Base-by-base conservation (phyloP, 2,797 vertebrate genomes). In the Diceros bicornis region DNA sequence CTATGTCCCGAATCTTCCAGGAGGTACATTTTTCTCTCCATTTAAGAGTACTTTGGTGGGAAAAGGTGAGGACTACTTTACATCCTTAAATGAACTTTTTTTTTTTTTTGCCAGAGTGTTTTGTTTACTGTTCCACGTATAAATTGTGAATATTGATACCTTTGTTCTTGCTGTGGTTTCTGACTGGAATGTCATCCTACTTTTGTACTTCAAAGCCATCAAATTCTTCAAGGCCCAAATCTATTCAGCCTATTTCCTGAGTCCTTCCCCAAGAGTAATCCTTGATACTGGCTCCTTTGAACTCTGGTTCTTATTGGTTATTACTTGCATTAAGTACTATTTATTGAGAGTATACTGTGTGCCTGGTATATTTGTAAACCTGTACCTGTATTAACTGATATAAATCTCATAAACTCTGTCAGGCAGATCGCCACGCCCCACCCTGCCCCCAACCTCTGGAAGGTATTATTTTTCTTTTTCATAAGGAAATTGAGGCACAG, bases 401-500 rank as follows among this genome's bases (percentile, higher is more conserved):
- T 47, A 62, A 62, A 81, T 89, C 27, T 61, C 21, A 29, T 57
- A 32, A 91, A 68, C 52, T 81, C 34, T 64, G 5, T 62, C 66
- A 82, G n/a, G 17, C 32, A 44, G 41, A 27, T 57, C 2, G 5
- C 17, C 17, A 50, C 16, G 8, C 25, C 44, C 41, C 44, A 27
- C 14, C 37, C 41, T 41, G 41, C 41, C 41, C 41, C 10, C 52
- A n/a, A 25, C 4, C 4, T 16, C 55, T 61, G 17, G 50, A 27
- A 69, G 66, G 27, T 72, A 88, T 25, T 79, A 25, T 69, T 94
- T 88, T 94, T 72, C 59, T 55, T 88, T 94, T 18, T 57, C 27
- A 94, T 27, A 89, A 89, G 57, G 27, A 62, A 94, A 72, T 50
- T 64, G 75, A 89, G 14, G 57, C 44, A 81, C 21, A 74, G 34